phyloP scores from a whole-genome alignment of 2,797 vertebrate species.

The Squalus acanthias region DNA sequence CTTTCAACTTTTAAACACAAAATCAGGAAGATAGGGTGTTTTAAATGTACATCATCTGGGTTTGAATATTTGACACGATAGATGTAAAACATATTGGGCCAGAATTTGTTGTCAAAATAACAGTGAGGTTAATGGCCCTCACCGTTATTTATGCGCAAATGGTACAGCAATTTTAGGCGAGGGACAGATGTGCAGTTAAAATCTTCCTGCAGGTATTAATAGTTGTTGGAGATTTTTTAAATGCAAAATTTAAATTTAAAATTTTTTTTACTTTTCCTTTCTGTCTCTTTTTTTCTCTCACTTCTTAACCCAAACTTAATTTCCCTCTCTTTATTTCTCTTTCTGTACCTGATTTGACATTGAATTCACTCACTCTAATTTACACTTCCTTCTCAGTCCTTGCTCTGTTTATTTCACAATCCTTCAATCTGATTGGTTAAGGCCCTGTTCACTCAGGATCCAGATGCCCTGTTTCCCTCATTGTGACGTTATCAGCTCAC shows the following conservation, averaged over 20 bases:
- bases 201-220: background rate
- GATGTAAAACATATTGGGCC: background rate
- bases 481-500: too few species aligned
- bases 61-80: background rate
- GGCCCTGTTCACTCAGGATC: too few species aligned
- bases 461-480: too few species aligned
- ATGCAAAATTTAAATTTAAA: background rate
- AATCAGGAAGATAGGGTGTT: background rate
- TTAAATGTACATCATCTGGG: background rate
- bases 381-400: background rate
- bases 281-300: background rate
- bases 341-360: background rate
- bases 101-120: background rate
- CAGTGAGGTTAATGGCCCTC: too few species aligned
- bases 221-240: background rate
- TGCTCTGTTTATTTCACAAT: background rate
- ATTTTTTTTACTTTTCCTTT: background rate
- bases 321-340: background rate
- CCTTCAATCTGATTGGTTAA: background rate
- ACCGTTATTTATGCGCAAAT: too few species aligned
- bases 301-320: background rate
- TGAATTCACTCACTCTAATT: background rate
- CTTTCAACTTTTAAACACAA: background rate
- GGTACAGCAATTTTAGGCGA: too few species aligned
- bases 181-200: too few species aligned